phyloP scores from a whole-genome alignment of 2,888 invertebrate species.

The Trissonchulus sp. region DNA sequence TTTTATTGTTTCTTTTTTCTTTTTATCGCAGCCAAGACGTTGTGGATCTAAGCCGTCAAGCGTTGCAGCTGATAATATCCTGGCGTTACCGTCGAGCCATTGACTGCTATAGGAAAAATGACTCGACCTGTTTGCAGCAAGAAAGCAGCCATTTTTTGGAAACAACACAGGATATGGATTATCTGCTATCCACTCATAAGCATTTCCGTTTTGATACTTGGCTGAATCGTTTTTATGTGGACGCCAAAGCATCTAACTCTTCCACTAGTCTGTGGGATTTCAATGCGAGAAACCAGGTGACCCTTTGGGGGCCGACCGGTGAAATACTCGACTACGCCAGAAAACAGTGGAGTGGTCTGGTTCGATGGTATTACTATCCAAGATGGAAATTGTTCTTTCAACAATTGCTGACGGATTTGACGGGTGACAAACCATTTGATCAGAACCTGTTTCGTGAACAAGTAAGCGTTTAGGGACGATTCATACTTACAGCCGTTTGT shows the following conservation, averaged over 20 bases:
- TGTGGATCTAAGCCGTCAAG: constrained; percentile 41
- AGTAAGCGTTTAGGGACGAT: constrained; percentile 90
- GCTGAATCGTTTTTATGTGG: constrained; percentile 57
- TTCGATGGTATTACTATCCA: constrained; percentile 63
- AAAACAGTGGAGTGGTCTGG: constrained; percentile 77
- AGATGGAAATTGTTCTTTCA: constrained; percentile 70
- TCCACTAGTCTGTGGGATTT: constrained; percentile 63
- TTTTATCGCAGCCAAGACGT: constrained; percentile 26
- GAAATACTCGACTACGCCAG: constrained; percentile 80
- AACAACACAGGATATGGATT: constrained; percentile 64
- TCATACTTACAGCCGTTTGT: no score
- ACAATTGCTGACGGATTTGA: not conserved
- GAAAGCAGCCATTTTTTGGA: constrained; percentile 55
- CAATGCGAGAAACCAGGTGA: constrained; percentile 85
- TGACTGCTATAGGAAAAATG: constrained; percentile 53
- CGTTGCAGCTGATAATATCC: constrained; percentile 63
- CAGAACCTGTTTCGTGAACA: constrained; percentile 59
- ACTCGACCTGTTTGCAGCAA: constrained; percentile 42
- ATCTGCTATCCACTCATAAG: constrained; percentile 62
- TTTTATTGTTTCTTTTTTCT: constrained; percentile 24
- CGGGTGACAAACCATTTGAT: not conserved
- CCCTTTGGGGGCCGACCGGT: constrained; percentile 84
- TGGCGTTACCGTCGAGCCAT: constrained; percentile 49
- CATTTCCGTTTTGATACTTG: constrained; percentile 68
- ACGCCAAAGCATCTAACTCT: constrained; percentile 58